Evolutionary conservation across 2,113 vertebrate genomes (phyloP).

Genomic region (Muntiacus reevesi): DNA sequence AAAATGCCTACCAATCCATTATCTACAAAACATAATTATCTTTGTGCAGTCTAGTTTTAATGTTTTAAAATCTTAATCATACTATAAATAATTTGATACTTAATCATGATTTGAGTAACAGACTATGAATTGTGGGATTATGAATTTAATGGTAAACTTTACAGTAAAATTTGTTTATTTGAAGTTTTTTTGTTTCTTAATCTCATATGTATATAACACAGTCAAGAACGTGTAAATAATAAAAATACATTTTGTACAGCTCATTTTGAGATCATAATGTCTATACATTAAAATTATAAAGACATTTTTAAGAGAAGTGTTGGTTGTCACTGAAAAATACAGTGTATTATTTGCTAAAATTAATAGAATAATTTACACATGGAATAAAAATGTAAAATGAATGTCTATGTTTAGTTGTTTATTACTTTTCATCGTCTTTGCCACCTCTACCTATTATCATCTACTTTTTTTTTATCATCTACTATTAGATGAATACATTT

Average conservation of each 20-base stretch:
- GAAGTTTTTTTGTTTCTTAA: background rate
- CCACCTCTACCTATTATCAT: background rate
- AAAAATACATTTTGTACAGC: background rate
- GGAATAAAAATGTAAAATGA: background rate
- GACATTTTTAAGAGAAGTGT: background rate
- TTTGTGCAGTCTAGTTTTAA: background rate
- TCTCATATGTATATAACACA: background rate
- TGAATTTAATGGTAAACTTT: conserved; percentile 8
- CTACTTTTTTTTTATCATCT: background rate
- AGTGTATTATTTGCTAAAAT: background rate
- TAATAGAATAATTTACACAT: background rate
- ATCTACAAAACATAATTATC: conserved; percentile 11
- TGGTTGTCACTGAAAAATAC: background rate
- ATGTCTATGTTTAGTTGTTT: background rate
- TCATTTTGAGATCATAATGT: background rate
- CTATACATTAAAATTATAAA: background rate
- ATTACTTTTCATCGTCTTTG: conserved; percentile 25
- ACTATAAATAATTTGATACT: background rate
- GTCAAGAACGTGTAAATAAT: background rate
- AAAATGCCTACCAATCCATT: background rate
- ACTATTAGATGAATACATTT: background rate
- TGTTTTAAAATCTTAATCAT: conserved; percentile 28
- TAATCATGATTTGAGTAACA: background rate
- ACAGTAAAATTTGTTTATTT: background rate
- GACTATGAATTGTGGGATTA: background rate